phyloP scores from a whole-genome alignment of 2,113 vertebrate genomes.

The Oenanthe melanoleuca region DNA sequence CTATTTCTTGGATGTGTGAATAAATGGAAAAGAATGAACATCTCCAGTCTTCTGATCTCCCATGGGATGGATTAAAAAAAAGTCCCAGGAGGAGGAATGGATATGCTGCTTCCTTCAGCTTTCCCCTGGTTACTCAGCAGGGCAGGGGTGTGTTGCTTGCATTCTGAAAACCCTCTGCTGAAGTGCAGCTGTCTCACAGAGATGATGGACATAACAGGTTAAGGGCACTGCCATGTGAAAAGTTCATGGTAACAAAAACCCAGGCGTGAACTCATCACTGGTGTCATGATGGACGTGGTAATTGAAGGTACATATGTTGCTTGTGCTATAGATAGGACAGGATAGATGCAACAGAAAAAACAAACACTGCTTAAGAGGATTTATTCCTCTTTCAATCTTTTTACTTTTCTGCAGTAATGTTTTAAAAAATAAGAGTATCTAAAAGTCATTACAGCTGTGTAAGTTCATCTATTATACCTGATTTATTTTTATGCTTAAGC shows the following conservation, averaged over 20 bases:
- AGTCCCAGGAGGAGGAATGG: background rate
- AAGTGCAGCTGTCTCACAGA: conserved; percentile 7
- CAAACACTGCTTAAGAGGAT: background rate
- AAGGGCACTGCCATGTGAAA: background rate
- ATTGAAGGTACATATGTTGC: background rate
- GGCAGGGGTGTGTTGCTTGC: background rate
- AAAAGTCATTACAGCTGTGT: background rate
- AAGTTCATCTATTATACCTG: background rate
- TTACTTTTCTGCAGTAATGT: background rate
- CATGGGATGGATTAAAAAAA: background rate
- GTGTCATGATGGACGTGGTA: background rate
- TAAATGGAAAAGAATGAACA: background rate
- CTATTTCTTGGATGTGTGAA: background rate
- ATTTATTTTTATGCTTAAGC: background rate
- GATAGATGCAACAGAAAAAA: background rate
- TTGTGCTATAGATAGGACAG: background rate
- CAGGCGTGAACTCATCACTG: background rate
- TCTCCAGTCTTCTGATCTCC: background rate
- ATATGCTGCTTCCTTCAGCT: background rate
- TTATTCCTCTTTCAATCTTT: background rate
- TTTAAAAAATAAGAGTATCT: background rate
- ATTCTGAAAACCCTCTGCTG: background rate
- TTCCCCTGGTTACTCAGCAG: background rate
- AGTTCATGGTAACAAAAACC: background rate
- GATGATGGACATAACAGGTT: conserved; percentile 51